Percentiles rank a stretch among this genome's conserved stretches.
These are phyloP conservation scores for Ellobium chinense DNA, from an alignment of 2,888 invertebrate genomes.

Conservation along the genomic window DNA sequence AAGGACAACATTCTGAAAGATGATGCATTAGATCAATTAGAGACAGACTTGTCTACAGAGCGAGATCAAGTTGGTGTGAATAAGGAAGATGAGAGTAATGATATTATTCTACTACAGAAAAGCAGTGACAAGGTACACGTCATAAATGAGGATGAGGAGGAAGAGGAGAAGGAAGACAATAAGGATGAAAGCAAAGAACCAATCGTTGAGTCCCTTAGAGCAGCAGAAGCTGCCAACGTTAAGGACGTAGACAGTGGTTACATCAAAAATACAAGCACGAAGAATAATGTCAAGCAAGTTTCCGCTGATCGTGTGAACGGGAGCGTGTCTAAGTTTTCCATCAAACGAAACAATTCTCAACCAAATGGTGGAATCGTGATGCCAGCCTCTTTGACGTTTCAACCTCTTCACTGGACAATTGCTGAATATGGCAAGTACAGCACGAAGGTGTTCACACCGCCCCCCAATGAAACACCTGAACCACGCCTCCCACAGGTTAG, in stretches of 20 bases:
- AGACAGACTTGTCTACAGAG: no score
- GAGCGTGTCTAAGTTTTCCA: no score
- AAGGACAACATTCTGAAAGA: no score
- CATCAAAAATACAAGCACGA: neutral
- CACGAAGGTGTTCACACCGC: conserved; percentile 1
- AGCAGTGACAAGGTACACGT: neutral
- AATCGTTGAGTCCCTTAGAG: neutral
- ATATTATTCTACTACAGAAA: neutral
- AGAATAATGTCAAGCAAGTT: no score
- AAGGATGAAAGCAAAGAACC: neutral
- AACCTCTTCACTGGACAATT: conserved; percentile 26
- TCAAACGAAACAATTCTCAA: no score
- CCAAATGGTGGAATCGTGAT: no score
- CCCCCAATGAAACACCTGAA: neutral
- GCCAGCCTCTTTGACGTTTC: no score
- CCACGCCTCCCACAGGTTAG: conserved; percentile 27
- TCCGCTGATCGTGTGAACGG: no score
- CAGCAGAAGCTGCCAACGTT: neutral
- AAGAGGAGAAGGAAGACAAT: neutral
- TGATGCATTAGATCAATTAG: no score
- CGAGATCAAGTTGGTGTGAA: no score
- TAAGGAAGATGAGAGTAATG: neutral
- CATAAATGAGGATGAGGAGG: neutral
- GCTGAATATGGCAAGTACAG: neutral
- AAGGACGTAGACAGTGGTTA: neutral